Evolutionary conservation across 1,140 invertebrate genomes (phyloP), one percentile per base, ranked within the genome.

Genomic region (Lepidotrigona ventralis): DNA sequence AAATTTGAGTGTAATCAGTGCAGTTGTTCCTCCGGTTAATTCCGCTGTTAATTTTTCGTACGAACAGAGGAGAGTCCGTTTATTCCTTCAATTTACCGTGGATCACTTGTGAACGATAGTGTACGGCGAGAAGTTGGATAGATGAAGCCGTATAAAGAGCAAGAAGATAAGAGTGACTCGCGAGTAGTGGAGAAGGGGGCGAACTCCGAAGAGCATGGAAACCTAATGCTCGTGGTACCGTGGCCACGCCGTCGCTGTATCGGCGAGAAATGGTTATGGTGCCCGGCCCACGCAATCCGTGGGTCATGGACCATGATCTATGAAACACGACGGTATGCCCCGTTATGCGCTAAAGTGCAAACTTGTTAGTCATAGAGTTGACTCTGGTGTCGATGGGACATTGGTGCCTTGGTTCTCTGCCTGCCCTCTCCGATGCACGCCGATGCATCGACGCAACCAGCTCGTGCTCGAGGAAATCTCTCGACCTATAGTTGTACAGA

Each of bases 341-440:
- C 93, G 93, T 94, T 93, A 94, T 93, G 85, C 91, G 93, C 88
- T 93, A 93, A 93, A 93, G 93, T 94, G 93, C 93, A 94, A 94
- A 93, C 93, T 93, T 93, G 92, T 93, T 93, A 93, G 92, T 93
- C 93, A 93, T 92, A 92, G 91, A 89, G 87, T 88, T 72, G 72
- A 46, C 39, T 73, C 88, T 87, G 74, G 84, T 86, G 87, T 86
- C 90, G 89, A 91, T 90, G 86, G 85, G 88, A 85, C 85, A 88
- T 86, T 77, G 85, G 74, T 77, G 79, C 83, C 63, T 51, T 85
- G 70, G 75, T 79, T 75, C 39, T 33, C 33, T 33, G 33, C 29
- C 14, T 69, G 69, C 70, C 74, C 54, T 75, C 58, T 73, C 71
- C 69, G n/a, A n/a, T n/a, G n/a, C n/a, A 26, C 6, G 58, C 71